Conservation (phyloP, 2,113 vertebrate genomes). For the Nannospalax galili region DNA sequence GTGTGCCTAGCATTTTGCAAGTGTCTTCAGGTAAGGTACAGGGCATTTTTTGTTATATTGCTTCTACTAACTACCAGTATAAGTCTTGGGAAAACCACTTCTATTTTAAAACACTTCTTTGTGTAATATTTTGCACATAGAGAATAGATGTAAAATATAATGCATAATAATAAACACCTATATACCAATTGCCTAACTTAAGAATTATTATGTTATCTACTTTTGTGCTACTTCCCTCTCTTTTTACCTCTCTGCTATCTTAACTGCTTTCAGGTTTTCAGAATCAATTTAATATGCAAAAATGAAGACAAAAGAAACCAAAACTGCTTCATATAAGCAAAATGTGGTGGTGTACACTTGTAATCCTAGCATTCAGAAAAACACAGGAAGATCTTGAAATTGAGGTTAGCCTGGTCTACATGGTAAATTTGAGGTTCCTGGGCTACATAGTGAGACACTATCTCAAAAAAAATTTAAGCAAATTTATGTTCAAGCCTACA, state of each 20-base stretch:
- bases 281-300: neutral
- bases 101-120: neutral
- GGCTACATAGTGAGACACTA: neutral
- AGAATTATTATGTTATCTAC: slow-evolving; percentile 13
- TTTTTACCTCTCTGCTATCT: neutral
- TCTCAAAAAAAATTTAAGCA: neutral
- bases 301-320: neutral
- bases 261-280: slow-evolving; percentile 40
- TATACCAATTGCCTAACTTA: neutral
- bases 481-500: neutral
- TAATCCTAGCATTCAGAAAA: neutral
- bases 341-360: neutral
- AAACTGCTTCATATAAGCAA: neutral
- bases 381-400: neutral
- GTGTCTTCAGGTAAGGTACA: neutral
- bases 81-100: neutral
- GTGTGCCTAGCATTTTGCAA: neutral
- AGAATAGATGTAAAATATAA: neutral
- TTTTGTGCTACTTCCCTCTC: neutral
- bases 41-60: neutral
- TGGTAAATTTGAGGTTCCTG: neutral
- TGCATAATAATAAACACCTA: neutral
- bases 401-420: neutral
- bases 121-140: neutral
- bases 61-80: neutral